Evolutionary conservation across 2,113 vertebrate species (phyloP), one percentile per base, ranked within the genome.

Genomic region (Pimephales promelas): DNA sequence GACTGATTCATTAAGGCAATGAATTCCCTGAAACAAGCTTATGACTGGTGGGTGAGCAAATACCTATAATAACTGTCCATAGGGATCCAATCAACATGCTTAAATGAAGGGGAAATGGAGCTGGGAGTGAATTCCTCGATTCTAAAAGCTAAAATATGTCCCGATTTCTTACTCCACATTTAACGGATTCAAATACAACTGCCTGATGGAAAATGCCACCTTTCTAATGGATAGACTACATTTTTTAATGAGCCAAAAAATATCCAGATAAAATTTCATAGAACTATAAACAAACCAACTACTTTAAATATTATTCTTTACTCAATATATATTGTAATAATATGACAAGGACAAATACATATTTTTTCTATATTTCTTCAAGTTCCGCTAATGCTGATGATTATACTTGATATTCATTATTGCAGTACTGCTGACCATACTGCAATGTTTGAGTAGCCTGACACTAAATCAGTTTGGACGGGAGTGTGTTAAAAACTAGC

Each of bases 11-110:
- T 71, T 59, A 72, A 11, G 11, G 45, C 28, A 71, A 36, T 76
- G 47, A 86, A 40, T 56, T 56, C 13, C 24, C 43, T 14, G 52
- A 84, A 71, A 47, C 36, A 57, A 36, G 43, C 24, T 40, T 10
- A 6, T 75, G 79, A 71, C 64, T 34, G 22, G 64, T 71, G 75
- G 74, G 31, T 78, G 36, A 26, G 75, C 75, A 78, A 79, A 40
- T 22, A 59, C 28, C 56, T 54, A 43, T 34, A 80, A 18, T 72
- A 79, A 72, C 31, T 52, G 43, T 34, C 26, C n/a, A 81, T 76
- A 72, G n/a, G n/a, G 75, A 78, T 45, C n/a, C 28, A 75, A 56
- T 75, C 54, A n/a, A 36, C 73, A 75, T 75, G n/a, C 22, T 5
- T 40, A 26, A 78, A 26, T 4, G 14, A 61, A 61, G 36, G 74